Evolutionary conservation across 2,888 invertebrate genomes (phyloP), one percentile per base, ranked within the genome.

Genomic region (Lepeophtheirus nordmannii): DNA sequence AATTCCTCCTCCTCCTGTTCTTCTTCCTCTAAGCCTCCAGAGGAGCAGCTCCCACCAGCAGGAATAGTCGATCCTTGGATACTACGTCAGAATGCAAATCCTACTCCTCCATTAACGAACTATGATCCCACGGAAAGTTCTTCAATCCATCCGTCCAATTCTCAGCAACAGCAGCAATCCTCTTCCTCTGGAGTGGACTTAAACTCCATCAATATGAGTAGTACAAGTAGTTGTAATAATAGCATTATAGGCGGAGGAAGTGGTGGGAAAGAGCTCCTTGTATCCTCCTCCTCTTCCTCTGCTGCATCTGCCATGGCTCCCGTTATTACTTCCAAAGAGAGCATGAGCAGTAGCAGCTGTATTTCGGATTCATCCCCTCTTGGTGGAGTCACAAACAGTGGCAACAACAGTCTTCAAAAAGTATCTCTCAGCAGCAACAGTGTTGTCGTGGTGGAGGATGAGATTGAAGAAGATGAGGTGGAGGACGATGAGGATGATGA

Each of bases 371-470:
- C 30, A 30, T 30, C 30, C 7, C 30, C 30, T 30, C 30, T 30
- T 30, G 30, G 30, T 30, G 75, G 75, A 75, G 71, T 71, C 74
- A 73, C 75, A 71, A 73, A 71, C 73, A 76, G 76, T 72, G 73
- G 76, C 17, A 14, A 46, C 53, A 46, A 17, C 53, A 17, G 53
- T 8, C 53, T 46, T 46, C 53, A 46, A 17, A 14, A 1, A 46
- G 53, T n/a, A 46, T 17, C 14, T n/a, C 14, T 46, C 8, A 17
- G 14, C 17, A 17, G 53, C 14, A 17, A 46, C 14, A 17, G 53
- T 14, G 53, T n/a, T 46, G 17, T 46, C 3, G 53, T 72, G 62
- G 75, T 75, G 69, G 75, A 74, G 69, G 76, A 76, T 53, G 76
- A 75, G 67, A 75, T 23, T 74, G 76, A 68, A 71, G 72, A 40